Evolutionary conservation across 2,797 vertebrate genomes (phyloP), one percentile per base, ranked within the genome.

Genomic region (Aeoliscus strigatus): DNA sequence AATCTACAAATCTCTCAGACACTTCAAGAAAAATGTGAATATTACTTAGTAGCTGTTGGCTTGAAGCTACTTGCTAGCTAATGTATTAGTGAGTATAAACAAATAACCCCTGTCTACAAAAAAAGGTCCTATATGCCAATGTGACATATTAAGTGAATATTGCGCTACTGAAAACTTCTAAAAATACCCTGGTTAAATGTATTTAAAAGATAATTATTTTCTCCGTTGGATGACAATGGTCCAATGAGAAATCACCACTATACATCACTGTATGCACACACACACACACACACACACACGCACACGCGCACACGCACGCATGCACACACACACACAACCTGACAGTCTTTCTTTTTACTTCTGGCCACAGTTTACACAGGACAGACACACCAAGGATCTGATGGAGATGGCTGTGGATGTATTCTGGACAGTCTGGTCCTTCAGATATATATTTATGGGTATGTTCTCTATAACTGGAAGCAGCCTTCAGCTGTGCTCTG

Each of bases 371-470:
- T 53, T 76, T 14, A 64, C 70, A 78, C 56, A 58, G 56, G 70
- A 81, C 77, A 82, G 82, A 86, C 84, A 86, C 72, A 88, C 83
- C 84, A 84, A 86, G 85, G 82, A 70, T 77, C 42, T 8, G 8
- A 77, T 74, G 69, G 48, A 36, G 27, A 63, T 64, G 74, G 15
- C 3, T 0, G 1, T 38, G 51, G 43, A 32, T 25, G 11, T n/a
- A n/a, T n/a, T 35, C 27, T 42, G 23, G 3, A 53, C 11, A 25
- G 29, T 15, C 1, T 39, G 25, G 5, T 52, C 7, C 16, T 38
- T 35, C 60, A 60, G 37, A 70, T 61, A 44, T 51, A 21, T 42
- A 64, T 31, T 2, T 12, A 2, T 4, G 32, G 31, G 51, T 12
- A 21, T 23, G n/a, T n/a, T n/a, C n/a, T 24, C 9, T 26, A 63